phyloP scores from a whole-genome alignment of 2,888 invertebrate genomes.

The Calliphora vomitoria region DNA sequence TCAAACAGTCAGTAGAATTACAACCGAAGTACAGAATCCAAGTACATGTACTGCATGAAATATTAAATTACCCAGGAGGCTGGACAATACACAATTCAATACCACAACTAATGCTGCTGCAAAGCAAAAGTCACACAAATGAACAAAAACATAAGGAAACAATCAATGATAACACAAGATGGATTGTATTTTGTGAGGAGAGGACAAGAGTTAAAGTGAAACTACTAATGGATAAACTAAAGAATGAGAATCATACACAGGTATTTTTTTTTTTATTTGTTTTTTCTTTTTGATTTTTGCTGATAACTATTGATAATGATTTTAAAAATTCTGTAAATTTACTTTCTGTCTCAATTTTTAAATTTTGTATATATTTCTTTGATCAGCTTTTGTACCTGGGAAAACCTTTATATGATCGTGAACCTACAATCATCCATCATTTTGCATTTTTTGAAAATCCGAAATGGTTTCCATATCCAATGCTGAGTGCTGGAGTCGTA shows the following conservation, averaged over 20 bases:
- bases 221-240: constrained; percentile 79
- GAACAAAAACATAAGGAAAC: not conserved
- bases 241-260: constrained; percentile 79
- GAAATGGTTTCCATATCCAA: constrained; percentile 91
- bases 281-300: too few species aligned
- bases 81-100: constrained; percentile 85
- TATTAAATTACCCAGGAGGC: constrained; percentile 85
- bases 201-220: constrained; percentile 81
- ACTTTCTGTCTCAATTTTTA: too few species aligned
- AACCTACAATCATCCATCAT: constrained; percentile 96
- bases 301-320: too few species aligned
- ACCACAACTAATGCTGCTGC: constrained; percentile 83
- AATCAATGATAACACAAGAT: constrained; percentile 80
- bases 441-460: constrained; percentile 91
- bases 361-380: too few species aligned
- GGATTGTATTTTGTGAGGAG: constrained; percentile 84
- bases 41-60: constrained; percentile 86
- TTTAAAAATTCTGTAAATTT: too few species aligned
- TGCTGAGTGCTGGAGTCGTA: constrained; percentile 92
- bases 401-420: constrained; percentile 90
- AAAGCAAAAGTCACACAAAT: not conserved
- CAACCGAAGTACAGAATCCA: constrained; percentile 79
- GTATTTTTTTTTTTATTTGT: constrained; percentile 75
- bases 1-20: constrained; percentile 66
- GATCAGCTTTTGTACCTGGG: constrained; percentile 90